These are phyloP conservation scores for Nanorana parkeri DNA, from an alignment of 2,113 vertebrate species.

Conservation along the genomic window DNA sequence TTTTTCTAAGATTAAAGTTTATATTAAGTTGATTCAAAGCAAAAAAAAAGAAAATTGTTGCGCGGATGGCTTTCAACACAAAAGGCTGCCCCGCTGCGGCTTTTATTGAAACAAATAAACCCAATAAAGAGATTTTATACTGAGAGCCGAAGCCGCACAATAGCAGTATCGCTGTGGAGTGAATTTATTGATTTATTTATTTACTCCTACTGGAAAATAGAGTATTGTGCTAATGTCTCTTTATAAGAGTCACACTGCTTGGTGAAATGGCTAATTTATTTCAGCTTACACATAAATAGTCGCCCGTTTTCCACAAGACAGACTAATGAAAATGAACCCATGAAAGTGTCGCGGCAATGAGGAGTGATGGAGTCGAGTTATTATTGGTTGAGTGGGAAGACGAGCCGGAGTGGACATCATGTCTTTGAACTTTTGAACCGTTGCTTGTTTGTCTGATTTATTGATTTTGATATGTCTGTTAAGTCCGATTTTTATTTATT, in stretches of 20 bases:
- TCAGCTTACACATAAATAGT: conserved; percentile 92
- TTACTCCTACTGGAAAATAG: conserved; percentile 82
- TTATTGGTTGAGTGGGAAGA: conserved; percentile 78
- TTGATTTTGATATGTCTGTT: conserved; percentile 75
- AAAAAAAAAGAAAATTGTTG: neutral
- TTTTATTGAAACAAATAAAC: conserved; percentile 86
- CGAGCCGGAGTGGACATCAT: conserved; percentile 77
- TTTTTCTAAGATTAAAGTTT: conserved; percentile 9
- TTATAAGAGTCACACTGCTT: conserved; percentile 88
- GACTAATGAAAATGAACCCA: conserved; percentile 84
- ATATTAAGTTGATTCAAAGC: conserved; percentile 16
- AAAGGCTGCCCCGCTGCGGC: conserved; percentile 70
- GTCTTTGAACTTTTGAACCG: conserved; percentile 87
- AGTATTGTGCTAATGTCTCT: conserved; percentile 81
- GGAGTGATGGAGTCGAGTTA: conserved; percentile 78
- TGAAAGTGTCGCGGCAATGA: conserved; percentile 79
- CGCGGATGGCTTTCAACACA: conserved; percentile 19
- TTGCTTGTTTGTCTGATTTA: conserved; percentile 79
- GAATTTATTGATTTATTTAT: conserved; percentile 86
- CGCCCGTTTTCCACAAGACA: conserved; percentile 85
- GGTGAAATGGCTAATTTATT: conserved; percentile 93
- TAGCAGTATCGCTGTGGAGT: conserved; percentile 73
- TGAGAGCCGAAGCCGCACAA: conserved; percentile 70
- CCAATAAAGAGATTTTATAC: conserved; percentile 78
- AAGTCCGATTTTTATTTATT: conserved; percentile 70